A percentile compares a stretch with the other conserved stretches of the same genome.
Evolutionary conservation across 2,797 vertebrate species (phyloP).

Genomic region (Helostoma temminkii): DNA sequence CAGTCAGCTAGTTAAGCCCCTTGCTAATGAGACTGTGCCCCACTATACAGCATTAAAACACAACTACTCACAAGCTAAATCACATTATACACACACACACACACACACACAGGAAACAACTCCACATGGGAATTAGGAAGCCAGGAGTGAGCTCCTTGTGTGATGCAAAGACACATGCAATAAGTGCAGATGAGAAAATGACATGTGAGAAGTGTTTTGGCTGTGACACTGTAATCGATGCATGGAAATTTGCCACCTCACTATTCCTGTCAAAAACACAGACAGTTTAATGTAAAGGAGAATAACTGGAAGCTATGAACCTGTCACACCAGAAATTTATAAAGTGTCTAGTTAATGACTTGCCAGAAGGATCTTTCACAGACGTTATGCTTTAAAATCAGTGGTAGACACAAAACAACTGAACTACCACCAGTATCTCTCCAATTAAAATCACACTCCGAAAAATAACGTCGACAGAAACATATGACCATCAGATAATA

Average conservation of each 20-base stretch:
- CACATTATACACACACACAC: conserved; percentile 52
- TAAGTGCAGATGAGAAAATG: background rate
- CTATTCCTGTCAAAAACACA: conserved; percentile 4
- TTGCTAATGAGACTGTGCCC: conserved; percentile 72
- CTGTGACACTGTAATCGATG: conserved; percentile 8
- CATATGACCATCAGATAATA: background rate
- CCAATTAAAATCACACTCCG: conserved; percentile 5
- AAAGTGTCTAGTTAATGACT: background rate
- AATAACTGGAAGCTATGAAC: background rate
- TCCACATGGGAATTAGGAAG: conserved; percentile 46
- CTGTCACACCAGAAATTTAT: background rate
- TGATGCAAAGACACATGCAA: conserved; percentile 20
- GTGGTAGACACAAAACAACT: background rate
- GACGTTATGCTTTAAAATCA: background rate
- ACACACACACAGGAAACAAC: conserved; percentile 11
- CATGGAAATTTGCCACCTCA: background rate
- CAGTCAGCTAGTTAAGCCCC: conserved; percentile 73
- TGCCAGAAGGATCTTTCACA: background rate
- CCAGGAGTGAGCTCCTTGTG: conserved; percentile 29
- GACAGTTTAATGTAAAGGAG: background rate
- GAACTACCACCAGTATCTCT: background rate
- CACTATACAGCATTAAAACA: conserved; percentile 71
- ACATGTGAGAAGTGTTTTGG: background rate
- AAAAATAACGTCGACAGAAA: background rate
- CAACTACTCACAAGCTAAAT: conserved; percentile 58